These are phyloP conservation scores for Apus apus DNA, from an alignment of 2,113 vertebrate genomes.

Conservation along the genomic window DNA sequence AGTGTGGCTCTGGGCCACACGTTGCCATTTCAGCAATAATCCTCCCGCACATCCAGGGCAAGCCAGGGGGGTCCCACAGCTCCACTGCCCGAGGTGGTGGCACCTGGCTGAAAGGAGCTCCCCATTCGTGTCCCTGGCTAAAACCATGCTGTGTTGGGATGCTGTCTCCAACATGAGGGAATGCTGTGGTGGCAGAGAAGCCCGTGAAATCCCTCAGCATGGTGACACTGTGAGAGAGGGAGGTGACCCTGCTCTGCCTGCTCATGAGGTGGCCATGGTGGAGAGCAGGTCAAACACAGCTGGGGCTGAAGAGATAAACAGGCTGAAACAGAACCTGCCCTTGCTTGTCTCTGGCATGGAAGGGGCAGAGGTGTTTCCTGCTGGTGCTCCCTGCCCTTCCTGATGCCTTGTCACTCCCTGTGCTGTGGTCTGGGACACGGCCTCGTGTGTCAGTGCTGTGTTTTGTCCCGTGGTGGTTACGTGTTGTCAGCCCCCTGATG, in stretches of 20 bases:
- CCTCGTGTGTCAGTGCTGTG: not conserved
- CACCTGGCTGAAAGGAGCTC: not conserved
- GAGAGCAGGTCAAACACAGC: not conserved
- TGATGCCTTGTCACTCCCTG: rapidly evolving
- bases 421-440: not conserved
- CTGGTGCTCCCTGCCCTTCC: not conserved
- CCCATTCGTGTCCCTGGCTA: not conserved
- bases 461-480: not conserved
- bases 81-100: rapidly evolving
- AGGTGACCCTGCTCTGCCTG: not conserved
- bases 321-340: not conserved
- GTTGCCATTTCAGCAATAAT: constrained; percentile 32
- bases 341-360: not conserved
- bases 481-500: not conserved
- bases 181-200: not conserved
- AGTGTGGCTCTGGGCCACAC: rapidly evolving
- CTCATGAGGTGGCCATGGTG: rapidly evolving
- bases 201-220: not conserved
- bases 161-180: not conserved
- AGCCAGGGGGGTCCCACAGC: not conserved
- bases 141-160: not conserved
- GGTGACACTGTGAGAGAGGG: not conserved
- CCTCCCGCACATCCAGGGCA: not conserved
- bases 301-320: not conserved
- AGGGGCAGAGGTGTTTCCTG: not conserved